Percentiles rank a stretch among this genome's conserved stretches.
These are phyloP conservation scores for Chinchilla lanigera DNA, from an alignment of 2,113 vertebrate species.

Conservation along the genomic window DNA sequence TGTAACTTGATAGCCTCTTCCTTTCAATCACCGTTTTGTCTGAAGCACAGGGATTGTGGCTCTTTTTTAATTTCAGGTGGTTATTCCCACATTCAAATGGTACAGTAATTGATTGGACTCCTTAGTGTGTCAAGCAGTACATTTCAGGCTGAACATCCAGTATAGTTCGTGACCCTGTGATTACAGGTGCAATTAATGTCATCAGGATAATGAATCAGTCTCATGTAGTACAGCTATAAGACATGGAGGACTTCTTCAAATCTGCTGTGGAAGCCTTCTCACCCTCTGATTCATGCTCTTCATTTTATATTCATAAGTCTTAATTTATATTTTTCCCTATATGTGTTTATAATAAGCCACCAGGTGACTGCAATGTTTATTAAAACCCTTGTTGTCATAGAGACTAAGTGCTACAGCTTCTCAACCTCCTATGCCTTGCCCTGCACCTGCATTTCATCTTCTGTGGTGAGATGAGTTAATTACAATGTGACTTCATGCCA, in stretches of 20 bases:
- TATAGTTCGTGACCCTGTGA: background rate
- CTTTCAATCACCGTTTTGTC: background rate
- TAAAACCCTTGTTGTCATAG: background rate
- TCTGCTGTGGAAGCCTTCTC: background rate
- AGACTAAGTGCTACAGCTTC: background rate
- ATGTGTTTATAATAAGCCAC: background rate
- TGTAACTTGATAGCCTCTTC: background rate
- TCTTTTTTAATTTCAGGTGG: background rate
- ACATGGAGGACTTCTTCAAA: background rate
- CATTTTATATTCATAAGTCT: background rate
- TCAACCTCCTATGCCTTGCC: background rate
- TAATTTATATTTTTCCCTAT: conserved; percentile 19
- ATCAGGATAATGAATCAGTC: background rate
- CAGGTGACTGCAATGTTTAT: background rate
- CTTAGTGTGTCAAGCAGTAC: background rate
- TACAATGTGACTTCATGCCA: background rate
- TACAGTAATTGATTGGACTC: background rate
- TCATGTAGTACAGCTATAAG: background rate
- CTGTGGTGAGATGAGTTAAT: conserved; percentile 11
- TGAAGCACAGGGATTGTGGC: background rate
- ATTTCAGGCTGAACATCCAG: background rate
- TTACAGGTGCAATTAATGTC: background rate
- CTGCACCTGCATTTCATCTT: background rate
- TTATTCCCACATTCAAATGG: background rate
- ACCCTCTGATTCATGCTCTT: background rate